These are phyloP conservation scores for Calvadosia cruxmelitensis DNA, from an alignment of 30 jellyfish, hydroid and myxozoan genomes.

Conservation along the genomic window DNA sequence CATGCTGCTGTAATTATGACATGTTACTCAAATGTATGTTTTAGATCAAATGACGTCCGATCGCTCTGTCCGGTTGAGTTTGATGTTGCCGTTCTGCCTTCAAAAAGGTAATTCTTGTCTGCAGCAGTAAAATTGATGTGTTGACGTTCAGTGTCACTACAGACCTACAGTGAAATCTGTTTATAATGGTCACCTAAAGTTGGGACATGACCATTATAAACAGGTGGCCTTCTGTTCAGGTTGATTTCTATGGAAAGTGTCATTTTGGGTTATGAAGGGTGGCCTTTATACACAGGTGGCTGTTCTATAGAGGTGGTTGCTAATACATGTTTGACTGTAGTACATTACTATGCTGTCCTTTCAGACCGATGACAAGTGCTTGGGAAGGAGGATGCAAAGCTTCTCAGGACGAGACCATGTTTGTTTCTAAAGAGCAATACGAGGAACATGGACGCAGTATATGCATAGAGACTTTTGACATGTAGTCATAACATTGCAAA, in stretches of 20 bases:
- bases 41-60: constrained; percentile 64
- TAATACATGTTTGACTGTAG: background rate
- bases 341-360: constrained; percentile 1
- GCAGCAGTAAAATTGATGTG: background rate
- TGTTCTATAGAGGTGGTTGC: too few species aligned
- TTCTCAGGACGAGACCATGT: constrained; percentile 40
- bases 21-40: background rate
- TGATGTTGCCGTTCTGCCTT: constrained; percentile 51
- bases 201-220: too few species aligned
- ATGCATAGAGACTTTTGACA: constrained; percentile 72
- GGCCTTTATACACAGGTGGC: too few species aligned
- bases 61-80: constrained; percentile 73
- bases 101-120: constrained; percentile 31
- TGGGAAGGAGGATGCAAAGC: constrained; percentile 83
- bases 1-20: background rate
- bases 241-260: too few species aligned
- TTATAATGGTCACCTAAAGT: too few species aligned
- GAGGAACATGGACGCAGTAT: constrained; percentile 79
- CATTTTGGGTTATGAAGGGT: too few species aligned
- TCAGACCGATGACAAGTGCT: constrained; percentile 59
- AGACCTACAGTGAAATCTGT: too few species aligned
- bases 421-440: constrained; percentile 67
- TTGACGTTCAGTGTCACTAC: background rate
- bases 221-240: too few species aligned
- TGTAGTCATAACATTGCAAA: background rate